phyloP scores from a whole-genome alignment of 2,113 vertebrate genomes.

The Brachirus orientalis region DNA sequence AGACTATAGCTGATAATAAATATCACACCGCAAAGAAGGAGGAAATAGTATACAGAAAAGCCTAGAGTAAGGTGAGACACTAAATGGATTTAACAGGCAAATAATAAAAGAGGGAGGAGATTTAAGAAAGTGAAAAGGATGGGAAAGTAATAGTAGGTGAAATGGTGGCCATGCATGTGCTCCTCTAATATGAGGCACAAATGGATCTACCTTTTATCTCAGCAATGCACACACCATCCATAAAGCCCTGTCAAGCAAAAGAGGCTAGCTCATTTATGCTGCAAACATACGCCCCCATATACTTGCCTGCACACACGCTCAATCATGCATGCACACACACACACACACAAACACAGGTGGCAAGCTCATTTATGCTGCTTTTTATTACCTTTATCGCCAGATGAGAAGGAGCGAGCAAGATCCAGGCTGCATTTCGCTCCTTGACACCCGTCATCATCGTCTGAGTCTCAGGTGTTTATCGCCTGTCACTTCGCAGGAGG shows the following conservation, averaged over 20 bases:
- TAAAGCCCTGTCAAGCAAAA: slow-evolving; percentile 63
- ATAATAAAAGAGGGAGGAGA: slow-evolving; percentile 5
- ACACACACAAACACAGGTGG: slow-evolving; percentile 38
- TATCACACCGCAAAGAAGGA: slow-evolving; percentile 20
- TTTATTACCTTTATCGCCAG: slow-evolving; percentile 78
- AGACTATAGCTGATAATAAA: slow-evolving; percentile 21
- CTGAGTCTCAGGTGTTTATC: slow-evolving; percentile 76
- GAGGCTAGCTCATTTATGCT: slow-evolving; percentile 60
- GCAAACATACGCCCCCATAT: slow-evolving; percentile 21
- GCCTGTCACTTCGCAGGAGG: slow-evolving; percentile 60
- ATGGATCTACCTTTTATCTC: slow-evolving; percentile 68
- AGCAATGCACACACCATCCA: slow-evolving; percentile 48
- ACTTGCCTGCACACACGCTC: slow-evolving; percentile 22
- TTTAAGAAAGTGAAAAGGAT: slow-evolving; percentile 20
- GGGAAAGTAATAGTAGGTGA: slow-evolving; percentile 28
- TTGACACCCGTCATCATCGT: slow-evolving; percentile 59
- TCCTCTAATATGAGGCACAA: slow-evolving; percentile 59
- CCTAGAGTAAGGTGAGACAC: background rate
- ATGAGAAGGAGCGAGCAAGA: slow-evolving; percentile 47
- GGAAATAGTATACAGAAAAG: background rate
- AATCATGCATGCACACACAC: slow-evolving; percentile 29
- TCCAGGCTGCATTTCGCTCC: slow-evolving; percentile 44
- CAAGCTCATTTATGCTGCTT: slow-evolving; percentile 70
- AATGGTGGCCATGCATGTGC: slow-evolving; percentile 50
- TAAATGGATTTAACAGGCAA: slow-evolving; percentile 22